phyloP scores from a whole-genome alignment of 2,888 invertebrate species.

The Kryphioiulus occultus region DNA sequence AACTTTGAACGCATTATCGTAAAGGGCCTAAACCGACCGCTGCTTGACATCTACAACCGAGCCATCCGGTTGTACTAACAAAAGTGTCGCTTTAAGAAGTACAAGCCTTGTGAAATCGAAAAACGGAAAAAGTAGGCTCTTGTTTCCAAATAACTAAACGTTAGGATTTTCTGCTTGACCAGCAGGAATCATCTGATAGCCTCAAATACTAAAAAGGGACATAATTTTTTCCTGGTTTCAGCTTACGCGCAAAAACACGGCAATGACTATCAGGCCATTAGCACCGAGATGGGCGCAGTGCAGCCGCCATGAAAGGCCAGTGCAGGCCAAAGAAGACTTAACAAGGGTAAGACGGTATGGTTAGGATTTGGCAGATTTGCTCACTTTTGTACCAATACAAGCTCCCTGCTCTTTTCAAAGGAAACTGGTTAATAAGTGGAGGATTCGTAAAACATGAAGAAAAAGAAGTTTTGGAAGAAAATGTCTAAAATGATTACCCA shows the following conservation, averaged over 20 bases:
- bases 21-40: slow-evolving; percentile 63
- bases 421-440: slow-evolving; percentile 64
- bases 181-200: neutral
- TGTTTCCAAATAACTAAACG: neutral
- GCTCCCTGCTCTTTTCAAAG: slow-evolving; percentile 56
- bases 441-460: too few relatives aligned
- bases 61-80: slow-evolving; percentile 65
- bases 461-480: too few relatives aligned
- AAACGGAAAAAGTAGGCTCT: slow-evolving; percentile 62
- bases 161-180: too few relatives aligned
- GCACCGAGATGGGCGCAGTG: slow-evolving; percentile 63
- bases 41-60: slow-evolving; percentile 65
- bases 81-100: slow-evolving; percentile 65
- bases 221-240: slow-evolving; percentile 28
- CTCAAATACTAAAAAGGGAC: neutral
- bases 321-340: slow-evolving; percentile 64
- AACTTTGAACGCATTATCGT: slow-evolving; percentile 65
- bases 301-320: slow-evolving; percentile 65
- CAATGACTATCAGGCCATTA: slow-evolving; percentile 65
- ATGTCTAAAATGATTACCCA: too few relatives aligned
- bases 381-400: neutral
- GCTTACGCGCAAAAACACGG: slow-evolving; percentile 61
- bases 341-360: slow-evolving; percentile 60
- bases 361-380: neutral
- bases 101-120: slow-evolving; percentile 63